Evolutionary conservation across 2,113 vertebrate genomes (phyloP).

Genomic region (Otus sunia): DNA sequence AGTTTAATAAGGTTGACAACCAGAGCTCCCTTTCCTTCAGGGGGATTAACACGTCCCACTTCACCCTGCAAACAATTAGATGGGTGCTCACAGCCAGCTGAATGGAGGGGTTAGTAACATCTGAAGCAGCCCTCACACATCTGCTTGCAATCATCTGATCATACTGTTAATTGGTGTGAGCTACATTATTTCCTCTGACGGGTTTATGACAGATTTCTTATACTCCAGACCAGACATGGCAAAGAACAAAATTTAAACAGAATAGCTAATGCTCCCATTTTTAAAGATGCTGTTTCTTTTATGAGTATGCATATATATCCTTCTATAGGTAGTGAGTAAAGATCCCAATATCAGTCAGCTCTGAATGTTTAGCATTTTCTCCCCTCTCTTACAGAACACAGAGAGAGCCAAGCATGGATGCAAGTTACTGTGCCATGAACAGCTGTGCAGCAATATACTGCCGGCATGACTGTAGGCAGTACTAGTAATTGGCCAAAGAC

Average conservation of each 20-base stretch:
- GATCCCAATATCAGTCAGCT: not conserved
- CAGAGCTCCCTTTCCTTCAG: not conserved
- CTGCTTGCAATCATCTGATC: not conserved
- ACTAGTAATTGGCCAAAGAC: not conserved
- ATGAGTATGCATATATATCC: not conserved
- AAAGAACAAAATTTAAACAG: not conserved
- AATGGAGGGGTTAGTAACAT: not conserved
- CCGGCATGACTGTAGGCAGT: not conserved
- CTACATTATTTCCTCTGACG: not conserved
- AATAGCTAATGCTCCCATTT: not conserved
- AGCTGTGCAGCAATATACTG: not conserved
- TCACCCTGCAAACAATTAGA: not conserved
- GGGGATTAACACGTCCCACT: not conserved
- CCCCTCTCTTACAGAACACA: not conserved
- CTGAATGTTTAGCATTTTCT: not conserved
- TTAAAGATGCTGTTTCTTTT: not conserved
- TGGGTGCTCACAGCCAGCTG: not conserved
- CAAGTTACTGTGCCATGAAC: not conserved
- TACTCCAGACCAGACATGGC: not conserved
- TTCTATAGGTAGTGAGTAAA: not conserved
- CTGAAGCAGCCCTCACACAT: not conserved
- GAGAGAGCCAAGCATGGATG: not conserved
- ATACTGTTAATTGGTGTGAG: not conserved
- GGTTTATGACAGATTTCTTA: not conserved
- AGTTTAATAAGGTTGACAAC: not conserved